Base-by-base conservation (phyloP, 2,797 vertebrate genomes). In the Sebastes itinus region DNA sequence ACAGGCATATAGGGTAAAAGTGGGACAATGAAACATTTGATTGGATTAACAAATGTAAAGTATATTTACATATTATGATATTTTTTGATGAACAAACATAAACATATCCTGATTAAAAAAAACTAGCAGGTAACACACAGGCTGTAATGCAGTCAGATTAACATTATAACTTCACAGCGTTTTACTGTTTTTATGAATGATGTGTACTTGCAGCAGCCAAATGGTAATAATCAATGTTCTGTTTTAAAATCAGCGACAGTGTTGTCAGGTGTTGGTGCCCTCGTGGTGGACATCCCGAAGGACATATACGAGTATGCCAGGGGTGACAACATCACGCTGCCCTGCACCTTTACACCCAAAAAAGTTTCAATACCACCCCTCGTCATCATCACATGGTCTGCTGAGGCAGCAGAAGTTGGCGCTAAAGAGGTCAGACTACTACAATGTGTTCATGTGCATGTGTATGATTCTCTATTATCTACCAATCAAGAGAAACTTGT, bases 261-360 rank as follows among this genome's bases (percentile, higher is more conserved):
- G 38, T 46, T 87, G 69, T 61, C 85, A 7, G 67, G 64, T 23
- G 86, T 77, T 1, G 16, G 68, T 6, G 90, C 54, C 7, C 0
- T 96, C 2, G 0, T 0, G 0, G 95, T 95, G 42, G 1, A 0
- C 2, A 94, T 96, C 32, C 89, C 91, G 0, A 0, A 80, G 0
- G 0, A 0, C 0, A 0, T 0, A 0, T 96, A 94, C 62, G 95
- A 96, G 68, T 1, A 11, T 1, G 90, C 91, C 42, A 85, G 92
- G 8, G 95, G 94, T 1, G 87, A 91, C 56, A 85, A 89, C 75
- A 73, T 84, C 61, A 90, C 85, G 0, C 64, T 94, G 23, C 95
- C 94, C 30, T 96, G 95, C 78, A 56, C 0, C 0, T 96, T 94
- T 28, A 1, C 0, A 35, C 10, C 63, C 12, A 2, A 2, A 5